Percentiles rank a stretch among this genome's conserved stretches.
These are phyloP conservation scores for Schizaphis graminum DNA, from an alignment of 2,888 invertebrate species.

Conservation along the genomic window DNA sequence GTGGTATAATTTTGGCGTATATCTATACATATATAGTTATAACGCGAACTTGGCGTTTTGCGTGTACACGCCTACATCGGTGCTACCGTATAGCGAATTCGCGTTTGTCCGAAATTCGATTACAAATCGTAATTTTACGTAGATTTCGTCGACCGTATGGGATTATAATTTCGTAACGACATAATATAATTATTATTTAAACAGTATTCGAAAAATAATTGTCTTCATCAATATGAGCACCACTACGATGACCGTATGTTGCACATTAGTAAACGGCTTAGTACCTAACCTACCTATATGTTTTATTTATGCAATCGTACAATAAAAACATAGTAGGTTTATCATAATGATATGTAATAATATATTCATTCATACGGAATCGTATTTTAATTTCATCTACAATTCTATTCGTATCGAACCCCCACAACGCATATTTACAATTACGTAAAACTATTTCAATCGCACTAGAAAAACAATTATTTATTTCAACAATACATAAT, in stretches of 20 bases:
- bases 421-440: constrained; percentile 10
- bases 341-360: constrained; percentile 10
- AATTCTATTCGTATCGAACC: neutral
- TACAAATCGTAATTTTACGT: neutral
- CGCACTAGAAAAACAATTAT: constrained; percentile 38
- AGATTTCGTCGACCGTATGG: neutral
- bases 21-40: neutral
- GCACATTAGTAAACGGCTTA: neutral
- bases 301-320: neutral
- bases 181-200: neutral
- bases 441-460: constrained; percentile 31
- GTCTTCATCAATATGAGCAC: neutral
- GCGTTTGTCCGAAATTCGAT: neutral
- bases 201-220: neutral
- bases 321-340: neutral
- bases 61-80: neutral
- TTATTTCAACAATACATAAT: constrained; percentile 43
- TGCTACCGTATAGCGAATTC: neutral
- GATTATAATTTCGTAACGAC: neutral
- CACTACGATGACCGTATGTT: neutral
- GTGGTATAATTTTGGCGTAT: neutral
- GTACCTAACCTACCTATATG: neutral
- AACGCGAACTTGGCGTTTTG: neutral
- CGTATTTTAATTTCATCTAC: constrained; percentile 27
- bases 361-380: constrained; percentile 25